A percentile compares a stretch with the other conserved stretches of the same genome.
These are phyloP conservation scores for Ibycter americanus DNA, from an alignment of 2,797 vertebrate species.

Conservation along the genomic window DNA sequence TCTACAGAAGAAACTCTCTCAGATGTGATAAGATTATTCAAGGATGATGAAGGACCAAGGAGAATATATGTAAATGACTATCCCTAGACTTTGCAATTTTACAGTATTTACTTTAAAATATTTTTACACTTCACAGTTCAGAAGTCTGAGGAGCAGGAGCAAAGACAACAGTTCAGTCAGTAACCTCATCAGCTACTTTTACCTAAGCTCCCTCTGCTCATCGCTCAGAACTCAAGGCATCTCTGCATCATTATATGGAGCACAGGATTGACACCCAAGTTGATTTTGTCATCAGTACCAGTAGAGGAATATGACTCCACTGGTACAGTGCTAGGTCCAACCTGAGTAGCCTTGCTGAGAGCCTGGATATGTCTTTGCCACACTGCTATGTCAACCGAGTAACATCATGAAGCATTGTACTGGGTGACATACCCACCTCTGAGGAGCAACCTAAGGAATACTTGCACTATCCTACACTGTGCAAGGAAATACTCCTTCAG, in stretches of 20 bases:
- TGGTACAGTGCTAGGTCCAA: too few relatives aligned
- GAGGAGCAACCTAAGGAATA: not conserved
- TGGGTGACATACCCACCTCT: not conserved
- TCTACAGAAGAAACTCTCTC: not conserved
- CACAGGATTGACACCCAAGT: not conserved
- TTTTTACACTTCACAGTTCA: not conserved
- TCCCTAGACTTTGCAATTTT: not conserved
- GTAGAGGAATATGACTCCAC: not conserved
- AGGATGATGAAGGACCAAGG: not conserved
- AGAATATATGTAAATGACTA: not conserved
- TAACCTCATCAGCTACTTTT: not conserved
- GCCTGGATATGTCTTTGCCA: not conserved
- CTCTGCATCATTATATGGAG: not conserved
- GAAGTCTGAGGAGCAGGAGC: not conserved
- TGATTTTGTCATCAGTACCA: not conserved
- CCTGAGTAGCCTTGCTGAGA: not conserved
- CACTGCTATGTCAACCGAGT: not conserved
- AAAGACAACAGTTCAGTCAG: not conserved
- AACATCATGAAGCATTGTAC: not conserved
- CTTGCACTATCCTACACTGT: not conserved
- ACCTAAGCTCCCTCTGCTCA: not conserved
- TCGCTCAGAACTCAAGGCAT: not conserved
- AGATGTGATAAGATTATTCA: not conserved
- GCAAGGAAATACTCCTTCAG: not conserved
- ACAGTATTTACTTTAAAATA: not conserved